Conservation (phyloP, 2,113 vertebrate genomes). For the Corythornis vintsioides region DNA sequence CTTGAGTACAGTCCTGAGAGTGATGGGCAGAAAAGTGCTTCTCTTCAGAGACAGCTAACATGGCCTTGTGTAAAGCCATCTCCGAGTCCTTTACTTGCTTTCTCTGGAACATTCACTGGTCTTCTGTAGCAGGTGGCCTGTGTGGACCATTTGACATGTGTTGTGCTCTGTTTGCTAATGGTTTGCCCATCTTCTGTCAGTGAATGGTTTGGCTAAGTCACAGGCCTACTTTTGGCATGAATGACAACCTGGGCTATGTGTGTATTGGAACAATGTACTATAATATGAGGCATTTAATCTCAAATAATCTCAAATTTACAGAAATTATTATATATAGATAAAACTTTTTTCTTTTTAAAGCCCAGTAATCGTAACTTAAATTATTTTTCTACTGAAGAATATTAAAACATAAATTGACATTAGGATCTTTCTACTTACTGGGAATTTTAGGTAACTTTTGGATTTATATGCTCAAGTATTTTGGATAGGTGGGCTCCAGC, state of each 20-base stretch:
- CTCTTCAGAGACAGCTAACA: not conserved
- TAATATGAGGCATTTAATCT: not conserved
- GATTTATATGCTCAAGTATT: not conserved
- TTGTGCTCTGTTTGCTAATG: not conserved
- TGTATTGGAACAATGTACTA: not conserved
- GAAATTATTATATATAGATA: not conserved
- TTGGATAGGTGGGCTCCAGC: not conserved
- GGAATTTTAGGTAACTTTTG: not conserved
- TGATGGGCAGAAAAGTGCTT: not conserved
- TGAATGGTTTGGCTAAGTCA: not conserved
- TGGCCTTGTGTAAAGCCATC: not conserved
- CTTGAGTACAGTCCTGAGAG: not conserved
- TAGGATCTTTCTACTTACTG: not conserved
- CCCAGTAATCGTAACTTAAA: not conserved
- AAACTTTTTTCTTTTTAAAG: not conserved
- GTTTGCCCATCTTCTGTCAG: not conserved
- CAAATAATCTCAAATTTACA: not conserved
- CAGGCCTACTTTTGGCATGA: fast-evolving
- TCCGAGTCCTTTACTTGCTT: not conserved
- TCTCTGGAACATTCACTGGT: not conserved
- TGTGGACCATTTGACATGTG: not conserved
- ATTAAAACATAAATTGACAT: not conserved
- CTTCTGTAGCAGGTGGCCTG: not conserved
- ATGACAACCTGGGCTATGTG: not conserved
- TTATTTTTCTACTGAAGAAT: not conserved